phyloP scores from a whole-genome alignment of 1,140 invertebrate species.

The Habropoda laboriosa region DNA sequence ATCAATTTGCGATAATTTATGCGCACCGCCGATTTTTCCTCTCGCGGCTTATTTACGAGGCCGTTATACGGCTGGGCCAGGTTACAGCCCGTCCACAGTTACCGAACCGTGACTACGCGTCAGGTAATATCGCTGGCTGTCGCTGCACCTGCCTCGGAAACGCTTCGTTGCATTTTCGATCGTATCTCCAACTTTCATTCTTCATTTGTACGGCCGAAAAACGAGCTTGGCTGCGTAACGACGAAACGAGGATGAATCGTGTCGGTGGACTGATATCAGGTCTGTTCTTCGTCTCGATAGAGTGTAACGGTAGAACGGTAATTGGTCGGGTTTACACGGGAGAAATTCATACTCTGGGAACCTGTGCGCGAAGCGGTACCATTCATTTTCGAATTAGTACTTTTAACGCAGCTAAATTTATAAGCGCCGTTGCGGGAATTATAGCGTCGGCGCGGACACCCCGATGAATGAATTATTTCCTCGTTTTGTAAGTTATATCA shows the following conservation, averaged over 20 bases:
- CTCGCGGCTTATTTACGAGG: constrained; percentile 21
- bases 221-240: no score
- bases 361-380: no score
- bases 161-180: no score
- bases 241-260: no score
- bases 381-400: constrained; percentile 10
- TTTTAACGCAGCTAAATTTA: constrained; percentile 9
- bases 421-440: neutral
- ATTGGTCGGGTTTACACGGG: neutral
- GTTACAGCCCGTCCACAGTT: neutral
- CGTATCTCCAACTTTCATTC: no score
- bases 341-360: neutral
- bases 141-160: neutral
- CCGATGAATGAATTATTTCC: constrained; percentile 17
- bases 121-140: no score
- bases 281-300: neutral
- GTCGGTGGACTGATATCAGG: neutral
- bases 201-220: neutral
- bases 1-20: constrained; percentile 53
- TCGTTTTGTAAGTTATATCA: constrained; percentile 9
- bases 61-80: neutral
- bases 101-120: neutral
- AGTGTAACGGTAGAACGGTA: neutral
- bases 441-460: no score
- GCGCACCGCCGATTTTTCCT: constrained; percentile 16